Conservation (phyloP, 2,888 invertebrate species). For the Polydrusus pterygomalis region DNA sequence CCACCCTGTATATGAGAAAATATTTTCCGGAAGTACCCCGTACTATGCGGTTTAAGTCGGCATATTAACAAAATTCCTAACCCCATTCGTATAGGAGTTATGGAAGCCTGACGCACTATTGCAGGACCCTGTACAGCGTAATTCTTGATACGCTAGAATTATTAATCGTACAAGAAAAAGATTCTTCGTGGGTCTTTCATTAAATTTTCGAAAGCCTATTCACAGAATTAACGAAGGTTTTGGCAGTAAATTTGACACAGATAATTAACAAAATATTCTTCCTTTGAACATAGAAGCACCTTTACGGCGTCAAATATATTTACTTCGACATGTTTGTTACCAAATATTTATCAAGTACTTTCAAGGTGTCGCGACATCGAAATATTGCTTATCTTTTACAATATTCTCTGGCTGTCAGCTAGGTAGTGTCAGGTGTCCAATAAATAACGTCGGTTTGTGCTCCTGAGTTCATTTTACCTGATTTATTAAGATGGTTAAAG, state of each 20-base stretch:
- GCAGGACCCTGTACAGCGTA: no score
- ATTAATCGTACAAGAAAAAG: no score
- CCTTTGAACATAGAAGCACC: background rate
- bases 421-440: conserved; percentile 11
- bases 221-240: background rate
- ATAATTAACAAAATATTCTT: conserved; percentile 6
- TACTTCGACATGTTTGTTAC: background rate
- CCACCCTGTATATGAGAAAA: no score
- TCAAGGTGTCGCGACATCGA: conserved; percentile 4
- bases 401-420: background rate
- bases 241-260: background rate
- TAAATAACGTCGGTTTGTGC: conserved; percentile 4
- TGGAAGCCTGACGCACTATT: no score
- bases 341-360: conserved; percentile 6
- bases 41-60: no score
- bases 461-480: conserved; percentile 7
- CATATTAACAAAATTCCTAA: no score
- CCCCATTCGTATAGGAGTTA: no score
- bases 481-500: conserved; percentile 5
- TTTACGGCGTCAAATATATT: background rate
- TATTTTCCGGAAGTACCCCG: no score
- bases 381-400: conserved; percentile 13
- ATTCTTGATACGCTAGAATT: no score
- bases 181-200: no score
- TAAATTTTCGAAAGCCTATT: no score